These are phyloP conservation scores for Macrocentrus cingulum DNA, from an alignment of 1,140 invertebrate genomes.

Conservation along the genomic window DNA sequence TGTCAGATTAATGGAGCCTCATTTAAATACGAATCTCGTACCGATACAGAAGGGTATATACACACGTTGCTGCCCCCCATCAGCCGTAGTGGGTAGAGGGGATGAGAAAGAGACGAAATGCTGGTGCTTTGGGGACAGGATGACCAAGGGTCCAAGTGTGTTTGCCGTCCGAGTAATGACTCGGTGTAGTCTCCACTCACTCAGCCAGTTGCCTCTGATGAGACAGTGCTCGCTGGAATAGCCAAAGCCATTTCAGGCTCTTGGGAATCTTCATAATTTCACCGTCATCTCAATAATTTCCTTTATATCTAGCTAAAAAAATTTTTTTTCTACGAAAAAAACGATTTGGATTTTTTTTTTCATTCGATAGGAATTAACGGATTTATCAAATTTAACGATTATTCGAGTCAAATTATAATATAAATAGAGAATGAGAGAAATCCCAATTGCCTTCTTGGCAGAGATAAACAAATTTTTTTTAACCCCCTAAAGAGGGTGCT, in stretches of 20 bases:
- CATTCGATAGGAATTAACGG: no score
- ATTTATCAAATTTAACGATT: no score
- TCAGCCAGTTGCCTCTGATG: conserved; percentile 25
- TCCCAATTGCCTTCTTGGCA: background rate
- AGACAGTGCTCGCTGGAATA: conserved; percentile 32
- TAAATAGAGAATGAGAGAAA: background rate
- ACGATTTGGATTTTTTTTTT: no score
- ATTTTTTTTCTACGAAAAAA: no score
- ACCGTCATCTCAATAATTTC: conserved; percentile 18
- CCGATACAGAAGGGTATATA: conserved; percentile 47
- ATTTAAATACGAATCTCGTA: conserved; percentile 61
- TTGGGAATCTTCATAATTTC: conserved; percentile 29
- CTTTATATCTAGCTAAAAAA: conserved; percentile 10
- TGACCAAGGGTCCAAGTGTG: conserved; percentile 56
- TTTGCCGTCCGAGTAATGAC: conserved; percentile 60
- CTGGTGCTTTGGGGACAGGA: conserved; percentile 38
- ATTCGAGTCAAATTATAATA: no score
- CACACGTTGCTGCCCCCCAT: no score
- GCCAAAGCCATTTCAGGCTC: conserved; percentile 41
- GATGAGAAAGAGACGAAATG: conserved; percentile 8
- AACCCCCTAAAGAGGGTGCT: no score
- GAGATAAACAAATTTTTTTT: no score
- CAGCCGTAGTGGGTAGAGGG: conserved; percentile 18
- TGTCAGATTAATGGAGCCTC: conserved; percentile 56
- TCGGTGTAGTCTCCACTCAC: conserved; percentile 45